phyloP scores from a whole-genome alignment of 1,140 invertebrate species.

The Triops longicaudatus region DNA sequence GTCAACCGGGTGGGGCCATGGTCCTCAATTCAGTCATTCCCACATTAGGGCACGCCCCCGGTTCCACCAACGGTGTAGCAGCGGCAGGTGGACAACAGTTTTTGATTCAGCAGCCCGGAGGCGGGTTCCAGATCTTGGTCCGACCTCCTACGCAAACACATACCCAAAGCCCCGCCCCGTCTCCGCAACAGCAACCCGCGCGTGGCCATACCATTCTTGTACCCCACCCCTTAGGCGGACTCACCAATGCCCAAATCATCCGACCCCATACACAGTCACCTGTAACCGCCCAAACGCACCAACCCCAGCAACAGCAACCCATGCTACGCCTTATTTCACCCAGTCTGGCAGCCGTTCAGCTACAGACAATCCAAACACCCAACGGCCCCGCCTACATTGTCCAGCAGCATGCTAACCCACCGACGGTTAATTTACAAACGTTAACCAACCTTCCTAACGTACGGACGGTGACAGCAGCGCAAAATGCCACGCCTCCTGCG shows the following conservation, averaged over 20 bases:
- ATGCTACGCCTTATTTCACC: slow-evolving; percentile 27
- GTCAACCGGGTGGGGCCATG: slow-evolving; percentile 30
- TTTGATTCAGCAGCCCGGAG: slow-evolving; percentile 39
- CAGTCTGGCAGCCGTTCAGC: slow-evolving; percentile 37
- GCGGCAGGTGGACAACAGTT: slow-evolving; percentile 34
- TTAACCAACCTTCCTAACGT: slow-evolving; percentile 4
- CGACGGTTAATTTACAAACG: slow-evolving; percentile 28
- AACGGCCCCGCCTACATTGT: slow-evolving; percentile 44
- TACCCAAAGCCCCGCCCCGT: slow-evolving; percentile 21
- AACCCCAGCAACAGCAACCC: slow-evolving; percentile 29
- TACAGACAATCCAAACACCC: slow-evolving; percentile 45
- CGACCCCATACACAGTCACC: slow-evolving; percentile 1
- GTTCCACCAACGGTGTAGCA: too few relatives aligned
- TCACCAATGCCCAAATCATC: slow-evolving; percentile 19
- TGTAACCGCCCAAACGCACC: slow-evolving; percentile 28
- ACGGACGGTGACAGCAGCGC: not conserved
- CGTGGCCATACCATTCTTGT: slow-evolving; percentile 20
- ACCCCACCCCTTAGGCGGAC: not conserved
- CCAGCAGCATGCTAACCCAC: slow-evolving; percentile 29
- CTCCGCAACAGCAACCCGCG: slow-evolving; percentile 17
- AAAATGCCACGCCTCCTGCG: not conserved
- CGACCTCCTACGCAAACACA: slow-evolving; percentile 34
- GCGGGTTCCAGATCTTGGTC: slow-evolving; percentile 38
- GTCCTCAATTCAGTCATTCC: slow-evolving; percentile 34
- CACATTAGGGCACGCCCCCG: slow-evolving; percentile 29